Base-by-base conservation (phyloP, 1,140 invertebrate genomes). In the Eupeodes corollae region DNA sequence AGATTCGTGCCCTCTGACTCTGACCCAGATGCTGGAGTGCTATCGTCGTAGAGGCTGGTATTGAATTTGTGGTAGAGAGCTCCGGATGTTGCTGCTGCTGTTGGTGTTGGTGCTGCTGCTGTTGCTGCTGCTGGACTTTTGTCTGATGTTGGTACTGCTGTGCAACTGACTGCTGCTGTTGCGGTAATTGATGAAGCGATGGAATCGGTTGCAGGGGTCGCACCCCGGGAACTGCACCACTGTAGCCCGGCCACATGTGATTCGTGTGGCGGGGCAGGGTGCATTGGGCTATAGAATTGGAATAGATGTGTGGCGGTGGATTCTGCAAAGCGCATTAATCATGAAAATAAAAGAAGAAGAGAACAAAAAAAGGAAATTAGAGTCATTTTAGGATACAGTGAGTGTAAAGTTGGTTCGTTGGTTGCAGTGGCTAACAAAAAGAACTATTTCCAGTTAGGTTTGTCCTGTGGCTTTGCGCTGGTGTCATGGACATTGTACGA, bases 241-340 rank as follows among this genome's bases (percentile, higher is more conserved):
- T 53, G 45, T 70, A 71, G 42, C 59, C 52, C 8, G 70, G 58
- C 69, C 70, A 72, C 42, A 68, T 59, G 42, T 69, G 68, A 26
- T 52, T 68, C 5, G 68, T 56, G 54, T 73, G 73, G 12, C 74
- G 61, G 6, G 75, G 75, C 47, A 76, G 61, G 6, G 73, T 76
- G 45, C 63, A 67, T 33, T 58, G 56, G 42, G 61, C 48, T 40
- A 65, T 61, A 1, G 58, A 56, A 44, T 59, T 62, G 5, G 62
- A 64, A 42, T 64, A 65, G 18, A 62, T 53, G 42, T 64, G 61
- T 38, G 61, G 61, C 19, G 61, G 57, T 14, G 57, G 51, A 50
- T 63, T 63, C 61, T 63, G 44, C 47, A 56, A 56, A 11, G 14
- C 14, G 14, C 14, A 35, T 35, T 35, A 35, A 35, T n/a, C 14